Evolutionary conservation across 2,113 vertebrate genomes (phyloP).

Genomic region (Microcebus tavaratra): DNA sequence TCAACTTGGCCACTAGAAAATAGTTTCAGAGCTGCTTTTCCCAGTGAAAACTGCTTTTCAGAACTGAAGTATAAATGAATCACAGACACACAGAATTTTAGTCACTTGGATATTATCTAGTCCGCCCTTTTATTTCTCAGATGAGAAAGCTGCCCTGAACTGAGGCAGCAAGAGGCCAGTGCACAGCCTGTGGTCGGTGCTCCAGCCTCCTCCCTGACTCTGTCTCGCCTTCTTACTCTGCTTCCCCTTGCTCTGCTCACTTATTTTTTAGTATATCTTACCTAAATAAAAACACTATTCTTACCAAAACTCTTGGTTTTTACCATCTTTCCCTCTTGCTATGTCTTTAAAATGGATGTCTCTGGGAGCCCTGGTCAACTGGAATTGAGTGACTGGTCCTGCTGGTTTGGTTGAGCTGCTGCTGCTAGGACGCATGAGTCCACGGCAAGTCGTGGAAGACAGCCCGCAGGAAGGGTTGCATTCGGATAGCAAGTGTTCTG

Average conservation of each 20-base stretch:
- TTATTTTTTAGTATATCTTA: background rate
- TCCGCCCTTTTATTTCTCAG: background rate
- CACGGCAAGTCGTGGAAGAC: rapidly evolving
- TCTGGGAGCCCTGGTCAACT: background rate
- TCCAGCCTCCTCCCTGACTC: background rate
- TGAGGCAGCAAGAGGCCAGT: rapidly evolving
- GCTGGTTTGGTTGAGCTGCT: background rate
- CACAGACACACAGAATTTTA: background rate
- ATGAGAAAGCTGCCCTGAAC: background rate
- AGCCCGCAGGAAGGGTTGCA: rapidly evolving
- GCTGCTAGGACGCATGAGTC: background rate
- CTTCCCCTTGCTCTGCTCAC: background rate
- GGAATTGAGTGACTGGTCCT: background rate
- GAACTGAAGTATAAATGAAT: background rate
- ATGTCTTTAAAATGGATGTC: background rate
- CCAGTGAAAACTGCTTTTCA: background rate
- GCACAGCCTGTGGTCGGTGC: too few relatives aligned
- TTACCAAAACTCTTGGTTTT: background rate
- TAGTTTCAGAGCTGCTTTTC: background rate
- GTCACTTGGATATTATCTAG: background rate
- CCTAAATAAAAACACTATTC: background rate
- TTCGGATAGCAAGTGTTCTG: background rate
- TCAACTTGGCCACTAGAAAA: background rate
- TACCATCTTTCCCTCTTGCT: background rate
- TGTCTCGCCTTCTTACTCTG: background rate